phyloP scores from a whole-genome alignment of 1,140 invertebrate genomes.

The Drosophila subobscura region DNA sequence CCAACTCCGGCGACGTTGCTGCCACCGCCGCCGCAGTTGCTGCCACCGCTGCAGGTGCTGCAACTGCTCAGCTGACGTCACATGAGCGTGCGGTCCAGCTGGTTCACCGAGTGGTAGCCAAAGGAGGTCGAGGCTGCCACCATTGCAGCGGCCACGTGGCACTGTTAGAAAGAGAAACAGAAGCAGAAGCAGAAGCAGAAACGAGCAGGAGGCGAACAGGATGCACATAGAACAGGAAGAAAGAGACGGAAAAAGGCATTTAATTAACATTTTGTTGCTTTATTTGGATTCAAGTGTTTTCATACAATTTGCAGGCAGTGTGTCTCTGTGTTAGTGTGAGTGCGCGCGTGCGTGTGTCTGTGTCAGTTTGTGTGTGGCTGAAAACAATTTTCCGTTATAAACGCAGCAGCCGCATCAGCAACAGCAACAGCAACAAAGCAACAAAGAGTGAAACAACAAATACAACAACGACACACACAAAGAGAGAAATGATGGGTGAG shows the following conservation, averaged over 20 bases:
- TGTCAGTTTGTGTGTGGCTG: constrained; percentile 29
- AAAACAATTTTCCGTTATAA: constrained; percentile 60
- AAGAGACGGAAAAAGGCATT: constrained; percentile 20
- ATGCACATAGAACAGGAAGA: neutral
- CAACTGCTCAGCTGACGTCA: constrained; percentile 83
- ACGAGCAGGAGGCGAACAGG: neutral
- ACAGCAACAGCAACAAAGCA: constrained; percentile 53
- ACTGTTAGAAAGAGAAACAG: constrained; percentile 50
- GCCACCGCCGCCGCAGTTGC: constrained; percentile 68
- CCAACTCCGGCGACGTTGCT: too few relatives aligned
- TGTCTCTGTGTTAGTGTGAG: constrained; percentile 23
- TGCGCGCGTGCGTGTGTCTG: constrained; percentile 13
- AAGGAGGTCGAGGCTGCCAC: constrained; percentile 82
- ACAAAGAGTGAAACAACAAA: constrained; percentile 60
- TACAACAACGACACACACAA: constrained; percentile 20
- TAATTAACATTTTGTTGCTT: constrained; percentile 53
- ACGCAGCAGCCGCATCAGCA: constrained; percentile 35
- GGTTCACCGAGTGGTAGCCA: constrained; percentile 82
- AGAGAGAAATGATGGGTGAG: constrained; percentile 4
- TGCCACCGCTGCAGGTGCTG: constrained; percentile 82
- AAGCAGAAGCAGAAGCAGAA: constrained; percentile 2
- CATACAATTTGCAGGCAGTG: constrained; percentile 75
- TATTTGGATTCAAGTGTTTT: constrained; percentile 51
- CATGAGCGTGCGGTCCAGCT: constrained; percentile 80
- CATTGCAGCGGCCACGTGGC: constrained; percentile 82